phyloP scores from a whole-genome alignment of 2,888 invertebrate genomes.

The Alentia gelatinosa region DNA sequence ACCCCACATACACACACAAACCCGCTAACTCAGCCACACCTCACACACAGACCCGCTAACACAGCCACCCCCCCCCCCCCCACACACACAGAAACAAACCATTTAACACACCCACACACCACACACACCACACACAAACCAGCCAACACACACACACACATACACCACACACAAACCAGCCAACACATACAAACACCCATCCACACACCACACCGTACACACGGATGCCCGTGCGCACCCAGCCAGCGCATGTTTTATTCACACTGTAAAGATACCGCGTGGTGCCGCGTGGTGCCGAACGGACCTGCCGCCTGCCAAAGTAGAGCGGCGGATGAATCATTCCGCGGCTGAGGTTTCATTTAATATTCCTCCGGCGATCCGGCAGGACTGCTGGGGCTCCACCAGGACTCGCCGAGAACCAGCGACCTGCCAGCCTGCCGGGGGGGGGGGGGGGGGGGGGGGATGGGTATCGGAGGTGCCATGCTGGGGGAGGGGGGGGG shows the following conservation, averaged over 20 bases:
- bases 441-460: background rate
- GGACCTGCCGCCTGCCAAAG: background rate
- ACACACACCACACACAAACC: background rate
- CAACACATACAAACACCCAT: background rate
- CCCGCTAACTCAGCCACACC: no score
- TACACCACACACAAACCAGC: background rate
- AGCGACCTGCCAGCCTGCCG: background rate
- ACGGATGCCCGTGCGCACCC: background rate
- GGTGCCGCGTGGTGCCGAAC: background rate
- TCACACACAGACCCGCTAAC: no score
- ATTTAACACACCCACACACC: background rate
- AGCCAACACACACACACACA: background rate
- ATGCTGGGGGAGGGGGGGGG: background rate
- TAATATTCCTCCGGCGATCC: conserved; percentile 15
- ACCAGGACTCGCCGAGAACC: background rate
- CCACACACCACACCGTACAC: background rate
- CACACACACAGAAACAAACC: no score
- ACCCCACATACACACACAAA: no score
- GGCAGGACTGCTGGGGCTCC: background rate
- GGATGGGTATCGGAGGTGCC: background rate
- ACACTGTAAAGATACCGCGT: background rate
- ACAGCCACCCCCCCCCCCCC: no score
- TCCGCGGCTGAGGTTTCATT: background rate
- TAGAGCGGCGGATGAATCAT: background rate
- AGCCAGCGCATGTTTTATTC: conserved; percentile 33